Base-by-base conservation (phyloP, 2,797 vertebrate genomes). In the Hippopotamyrus pictus region DNA sequence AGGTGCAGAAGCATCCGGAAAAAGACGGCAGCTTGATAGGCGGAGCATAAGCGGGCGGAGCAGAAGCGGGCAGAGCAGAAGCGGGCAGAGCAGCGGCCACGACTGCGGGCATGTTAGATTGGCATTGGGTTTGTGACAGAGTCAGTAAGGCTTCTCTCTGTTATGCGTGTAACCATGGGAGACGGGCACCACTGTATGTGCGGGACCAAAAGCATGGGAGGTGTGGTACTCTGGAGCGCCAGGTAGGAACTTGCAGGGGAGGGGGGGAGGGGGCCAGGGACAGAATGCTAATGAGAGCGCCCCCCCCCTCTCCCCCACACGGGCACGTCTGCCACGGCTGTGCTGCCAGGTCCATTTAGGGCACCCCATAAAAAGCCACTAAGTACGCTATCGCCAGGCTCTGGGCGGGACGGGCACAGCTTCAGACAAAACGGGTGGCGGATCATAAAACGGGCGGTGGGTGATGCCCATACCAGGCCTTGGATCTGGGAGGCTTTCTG, bases 221-320 rank as follows among this genome's bases (percentile, higher is more conserved):
- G 9, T n/a, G 65, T 62, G 53, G 25, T 3, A n/a, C 29, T 3
- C 12, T 95, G 94, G 92, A 93, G 91, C 92, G 92, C 90, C 88
- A 57, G 29, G 62, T 86, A 4, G 29, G 19, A 57, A 76, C n/a
- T 51, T 9, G 25, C 62, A 82, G 54, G 54, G 54, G 19, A n/a
- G 37, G 62, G 12, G 46, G 44, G 82, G 79, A 9, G 41, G 79
- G 79, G 5, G 25, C n/a, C 62, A 19, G 69, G 84, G 87, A 62
- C n/a, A 14, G 53, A 76, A 86, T 65, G 89, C 37, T 82, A 90
- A 87, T 88, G 57, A 69, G 86, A 90, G 57, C 50, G 3, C 86
- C 89, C 88, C 65, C 88, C 65, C 53, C 89, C 19, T 41, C 37
- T 62, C 50, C 90, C 37, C 51, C 73, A 3, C 50, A 50, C 37